These are phyloP conservation scores for Bucorvus abyssinicus DNA, from an alignment of 2,797 vertebrate species.

Conservation along the genomic window DNA sequence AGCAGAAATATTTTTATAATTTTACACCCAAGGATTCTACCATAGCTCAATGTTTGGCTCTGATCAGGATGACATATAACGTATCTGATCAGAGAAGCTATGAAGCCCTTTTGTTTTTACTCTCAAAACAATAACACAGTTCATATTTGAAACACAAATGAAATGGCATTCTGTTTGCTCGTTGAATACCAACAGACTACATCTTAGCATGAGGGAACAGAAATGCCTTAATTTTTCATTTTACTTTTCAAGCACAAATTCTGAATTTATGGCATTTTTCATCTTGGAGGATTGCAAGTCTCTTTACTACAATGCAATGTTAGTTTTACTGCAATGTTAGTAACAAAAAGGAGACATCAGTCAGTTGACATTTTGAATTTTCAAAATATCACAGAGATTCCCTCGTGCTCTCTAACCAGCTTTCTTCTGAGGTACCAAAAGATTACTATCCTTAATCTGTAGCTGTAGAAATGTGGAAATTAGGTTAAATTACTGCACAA, in stretches of 20 bases:
- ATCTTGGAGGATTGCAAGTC: not conserved
- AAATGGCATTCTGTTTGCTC: not conserved
- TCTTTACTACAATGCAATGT: not conserved
- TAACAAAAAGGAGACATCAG: not conserved
- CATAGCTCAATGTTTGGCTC: not conserved
- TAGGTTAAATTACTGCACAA: not conserved
- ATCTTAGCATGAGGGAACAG: not conserved
- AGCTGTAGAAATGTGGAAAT: not conserved
- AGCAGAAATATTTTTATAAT: not conserved
- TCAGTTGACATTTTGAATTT: not conserved
- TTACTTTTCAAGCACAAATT: not conserved
- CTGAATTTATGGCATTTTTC: not conserved
- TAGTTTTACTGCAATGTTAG: not conserved
- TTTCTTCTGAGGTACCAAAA: not conserved
- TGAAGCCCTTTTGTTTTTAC: not conserved
- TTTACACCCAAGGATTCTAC: not conserved
- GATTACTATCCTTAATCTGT: not conserved
- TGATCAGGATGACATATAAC: not conserved
- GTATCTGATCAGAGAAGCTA: not conserved
- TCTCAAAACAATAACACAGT: not conserved
- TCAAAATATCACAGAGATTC: not conserved
- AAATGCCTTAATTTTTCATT: conserved; percentile 26
- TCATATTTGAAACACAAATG: not conserved
- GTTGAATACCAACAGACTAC: not conserved
- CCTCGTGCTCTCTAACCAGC: not conserved